Percentiles rank a stretch among this genome's conserved stretches.
These are phyloP conservation scores for Vulpes ferrilata DNA, from an alignment of 2,113 vertebrate genomes.

Conservation along the genomic window DNA sequence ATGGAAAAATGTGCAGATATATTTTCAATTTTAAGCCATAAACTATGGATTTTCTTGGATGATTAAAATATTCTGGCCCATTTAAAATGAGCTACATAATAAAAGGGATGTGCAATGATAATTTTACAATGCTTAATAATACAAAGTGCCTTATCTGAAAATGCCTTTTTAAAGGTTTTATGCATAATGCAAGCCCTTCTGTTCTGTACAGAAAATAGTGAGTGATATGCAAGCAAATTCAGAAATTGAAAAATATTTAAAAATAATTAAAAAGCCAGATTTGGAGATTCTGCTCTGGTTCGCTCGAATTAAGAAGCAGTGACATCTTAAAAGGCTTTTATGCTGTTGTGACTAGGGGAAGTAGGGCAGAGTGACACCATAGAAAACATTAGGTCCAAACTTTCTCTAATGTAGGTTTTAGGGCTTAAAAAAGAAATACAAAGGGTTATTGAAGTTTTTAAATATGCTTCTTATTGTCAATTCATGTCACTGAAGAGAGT, in stretches of 20 bases:
- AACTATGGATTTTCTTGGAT: constrained; percentile 84
- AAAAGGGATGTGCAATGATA: constrained; percentile 84
- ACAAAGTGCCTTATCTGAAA: constrained; percentile 80
- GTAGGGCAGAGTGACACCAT: background rate
- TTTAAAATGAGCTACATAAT: constrained; percentile 86
- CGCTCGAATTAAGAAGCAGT: constrained; percentile 63
- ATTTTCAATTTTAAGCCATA: constrained; percentile 84
- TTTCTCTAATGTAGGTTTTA: constrained; percentile 56
- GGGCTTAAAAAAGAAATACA: constrained; percentile 45
- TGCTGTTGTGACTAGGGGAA: background rate
- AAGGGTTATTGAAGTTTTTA: constrained; percentile 66
- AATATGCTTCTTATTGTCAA: constrained; percentile 67
- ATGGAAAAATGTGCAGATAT: constrained; percentile 79
- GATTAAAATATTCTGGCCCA: constrained; percentile 87
- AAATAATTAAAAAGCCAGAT: background rate
- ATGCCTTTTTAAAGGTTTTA: constrained; percentile 75
- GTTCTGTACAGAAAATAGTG: constrained; percentile 74
- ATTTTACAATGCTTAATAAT: constrained; percentile 84
- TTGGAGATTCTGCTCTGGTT: constrained; percentile 3
- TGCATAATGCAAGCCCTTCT: constrained; percentile 78
- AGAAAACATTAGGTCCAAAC: constrained; percentile 37
- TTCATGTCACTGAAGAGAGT: constrained; percentile 76
- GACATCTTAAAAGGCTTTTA: constrained; percentile 30
- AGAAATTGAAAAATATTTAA: constrained; percentile 60
- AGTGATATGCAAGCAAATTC: constrained; percentile 37